Conservation (phyloP, 2,888 invertebrate genomes). For the Tinea semifulvella region DNA sequence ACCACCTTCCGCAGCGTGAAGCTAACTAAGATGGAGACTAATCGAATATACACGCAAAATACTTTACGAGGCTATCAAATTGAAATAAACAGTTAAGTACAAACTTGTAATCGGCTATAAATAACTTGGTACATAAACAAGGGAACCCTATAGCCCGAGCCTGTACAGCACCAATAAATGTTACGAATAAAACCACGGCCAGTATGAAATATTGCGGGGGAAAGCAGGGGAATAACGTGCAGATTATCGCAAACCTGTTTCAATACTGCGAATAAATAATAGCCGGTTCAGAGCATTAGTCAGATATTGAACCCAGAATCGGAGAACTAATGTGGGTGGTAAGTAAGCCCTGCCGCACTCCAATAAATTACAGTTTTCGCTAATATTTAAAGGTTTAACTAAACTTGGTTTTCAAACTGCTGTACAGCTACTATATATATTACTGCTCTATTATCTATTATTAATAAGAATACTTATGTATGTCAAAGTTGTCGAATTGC, state of each 20-base stretch:
- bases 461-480: no score
- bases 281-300: constrained; percentile 47
- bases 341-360: constrained; percentile 16
- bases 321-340: constrained; percentile 31
- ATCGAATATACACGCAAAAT: no score
- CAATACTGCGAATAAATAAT: constrained; percentile 40
- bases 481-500: no score
- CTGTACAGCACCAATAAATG: constrained; percentile 8
- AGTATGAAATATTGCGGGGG: constrained; percentile 12
- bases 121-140: constrained; percentile 3
- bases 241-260: constrained; percentile 41
- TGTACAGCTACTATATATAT: no score
- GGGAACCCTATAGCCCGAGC: not conserved
- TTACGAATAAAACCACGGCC: constrained; percentile 8
- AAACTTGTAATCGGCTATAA: not conserved
- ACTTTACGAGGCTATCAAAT: no score
- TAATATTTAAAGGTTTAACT: no score
- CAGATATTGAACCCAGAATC: constrained; percentile 37
- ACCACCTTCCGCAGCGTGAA: no score
- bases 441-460: no score
- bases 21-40: no score
- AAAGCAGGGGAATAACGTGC: constrained; percentile 11
- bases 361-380: constrained; percentile 4
- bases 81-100: not conserved
- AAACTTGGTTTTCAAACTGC: no score